Percentiles rank a stretch among this genome's conserved stretches.
Conservation (phyloP, 1,140 invertebrate species). For the Fopius arisanus region DNA sequence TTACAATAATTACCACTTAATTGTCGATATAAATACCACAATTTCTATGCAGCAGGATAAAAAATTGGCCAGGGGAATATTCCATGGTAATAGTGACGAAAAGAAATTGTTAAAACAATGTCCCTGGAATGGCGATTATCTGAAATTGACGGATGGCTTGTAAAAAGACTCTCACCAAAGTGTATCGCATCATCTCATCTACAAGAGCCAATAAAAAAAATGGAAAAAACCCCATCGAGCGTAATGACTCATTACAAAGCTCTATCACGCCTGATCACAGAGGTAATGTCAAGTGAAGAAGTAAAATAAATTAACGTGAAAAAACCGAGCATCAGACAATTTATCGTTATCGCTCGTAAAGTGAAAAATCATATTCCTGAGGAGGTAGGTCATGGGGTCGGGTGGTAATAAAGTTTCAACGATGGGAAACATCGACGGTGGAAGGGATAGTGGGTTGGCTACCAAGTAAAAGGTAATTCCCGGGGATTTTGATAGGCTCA, state of each 20-base stretch:
- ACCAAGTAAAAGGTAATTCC: slow-evolving; percentile 5
- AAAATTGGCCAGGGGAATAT: no score
- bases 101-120: no score
- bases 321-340: background rate
- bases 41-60: no score
- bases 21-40: no score
- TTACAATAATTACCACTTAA: no score
- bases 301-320: background rate
- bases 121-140: no score
- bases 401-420: background rate
- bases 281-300: background rate
- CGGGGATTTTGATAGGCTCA: slow-evolving; percentile 2
- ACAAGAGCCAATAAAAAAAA: background rate
- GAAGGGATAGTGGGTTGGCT: background rate
- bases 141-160: no score
- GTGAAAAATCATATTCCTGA: slow-evolving; percentile 7
- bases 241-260: background rate
- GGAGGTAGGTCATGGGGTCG: background rate
- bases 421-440: background rate
- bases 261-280: background rate
- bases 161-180: background rate
- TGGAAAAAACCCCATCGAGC: background rate
- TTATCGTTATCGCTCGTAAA: slow-evolving; percentile 3
- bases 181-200: background rate
- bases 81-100: no score